Conservation (phyloP, 1,140 invertebrate species). For the Phymorhynchus buccinoides region DNA sequence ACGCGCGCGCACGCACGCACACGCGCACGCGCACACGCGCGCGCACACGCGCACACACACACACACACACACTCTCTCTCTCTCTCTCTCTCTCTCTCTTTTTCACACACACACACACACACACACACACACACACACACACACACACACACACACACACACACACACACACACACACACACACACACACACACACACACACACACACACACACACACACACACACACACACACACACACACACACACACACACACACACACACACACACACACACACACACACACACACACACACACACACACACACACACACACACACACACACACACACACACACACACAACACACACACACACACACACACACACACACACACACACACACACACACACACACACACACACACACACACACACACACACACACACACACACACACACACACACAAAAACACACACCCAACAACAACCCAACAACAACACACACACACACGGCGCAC, state of each 20-base stretch:
- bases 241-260: neutral
- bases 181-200: neutral
- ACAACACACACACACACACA: too few relatives aligned
- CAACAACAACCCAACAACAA: neutral
- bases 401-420: neutral
- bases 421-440: neutral
- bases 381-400: conserved; percentile 10
- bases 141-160: neutral
- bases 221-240: neutral
- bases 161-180: neutral
- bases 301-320: neutral
- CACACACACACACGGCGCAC: too few relatives aligned
- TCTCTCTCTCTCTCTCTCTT: too few relatives aligned
- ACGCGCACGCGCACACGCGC: neutral
- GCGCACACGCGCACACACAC: neutral
- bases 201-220: neutral
- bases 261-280: neutral
- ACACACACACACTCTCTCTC: neutral
- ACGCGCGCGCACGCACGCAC: neutral
- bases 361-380: conserved; percentile 8
- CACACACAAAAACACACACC: neutral
- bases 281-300: neutral
- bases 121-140: neutral
- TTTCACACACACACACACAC: too few relatives aligned
- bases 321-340: neutral